Base-by-base conservation (phyloP, 30 jellyfish, hydroid and myxozoan species). In the Rhopilema esculentum region DNA sequence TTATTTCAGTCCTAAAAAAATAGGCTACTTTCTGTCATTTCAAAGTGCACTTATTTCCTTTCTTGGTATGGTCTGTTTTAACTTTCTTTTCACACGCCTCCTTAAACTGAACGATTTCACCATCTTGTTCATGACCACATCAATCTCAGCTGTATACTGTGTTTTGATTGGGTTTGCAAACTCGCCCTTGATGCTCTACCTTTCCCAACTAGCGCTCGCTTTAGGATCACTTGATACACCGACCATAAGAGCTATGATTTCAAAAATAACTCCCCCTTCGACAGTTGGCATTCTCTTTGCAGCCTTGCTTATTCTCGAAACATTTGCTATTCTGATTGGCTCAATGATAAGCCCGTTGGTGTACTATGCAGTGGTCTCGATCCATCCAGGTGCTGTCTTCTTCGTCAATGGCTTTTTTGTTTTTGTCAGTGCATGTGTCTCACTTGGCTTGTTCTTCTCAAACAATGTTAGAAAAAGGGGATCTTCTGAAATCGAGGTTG, bases 281-380 rank as follows among this genome's bases (percentile, higher is more conserved):
- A 4, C 79, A 8, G n/a, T 26, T 68, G 79, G 79, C 79, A 51
- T 68, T 24, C 49, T 68, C n/a, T 68, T 68, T 26, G 79, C 57
- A 68, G 49, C 79, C 7, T 26, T 68, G 52, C 8, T 68, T 21
- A 68, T 68, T 51, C 57, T 26, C 8, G 79, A 68, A 57, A 68
- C 79, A 2, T 16, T 68, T 6, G 49, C 29, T 68, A 57, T 68
- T 16, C 7, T 68, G 79, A 4, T 68, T 21, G 79, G 79, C 49
- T 68, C 79, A 4, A 1, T 68, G 49, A 23, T 68, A 2, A 24
- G 79, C 50, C 79, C 79, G 26, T 51, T 26, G 4, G 79, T 68
- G 7, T 68, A 68, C 52, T 21, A 51, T 16, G 12, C 15, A 8
- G 79, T 68, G 6, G 79, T 26, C 26, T 51, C 79, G 51, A 2